These are phyloP conservation scores for Ectemnius cavifrons DNA, from an alignment of 2,888 invertebrate species.

Conservation along the genomic window DNA sequence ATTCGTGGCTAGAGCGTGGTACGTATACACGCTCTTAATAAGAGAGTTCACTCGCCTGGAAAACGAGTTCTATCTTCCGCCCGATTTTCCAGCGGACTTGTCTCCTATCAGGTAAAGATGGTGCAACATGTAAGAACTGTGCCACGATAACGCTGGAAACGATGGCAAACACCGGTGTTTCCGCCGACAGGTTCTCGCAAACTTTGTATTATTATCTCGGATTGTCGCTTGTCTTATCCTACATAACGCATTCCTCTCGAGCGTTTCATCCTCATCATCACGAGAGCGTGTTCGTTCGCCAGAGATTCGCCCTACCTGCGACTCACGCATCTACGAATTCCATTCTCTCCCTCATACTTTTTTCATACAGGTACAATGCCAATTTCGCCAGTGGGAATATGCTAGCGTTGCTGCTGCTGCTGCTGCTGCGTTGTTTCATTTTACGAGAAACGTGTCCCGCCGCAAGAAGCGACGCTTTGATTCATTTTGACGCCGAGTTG, in stretches of 20 bases:
- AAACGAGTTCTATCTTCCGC: conserved; percentile 37
- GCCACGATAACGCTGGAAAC: conserved; percentile 40
- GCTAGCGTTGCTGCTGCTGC: no score
- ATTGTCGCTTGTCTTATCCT: neutral
- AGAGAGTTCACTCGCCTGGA: conserved; percentile 22
- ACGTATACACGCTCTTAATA: no score
- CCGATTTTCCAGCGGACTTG: conserved; percentile 22
- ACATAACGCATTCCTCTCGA: neutral
- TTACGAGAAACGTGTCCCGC: no score
- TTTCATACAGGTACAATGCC: no score
- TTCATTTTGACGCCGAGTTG: neutral
- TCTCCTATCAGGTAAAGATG: conserved; percentile 12
- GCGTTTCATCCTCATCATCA: no score
- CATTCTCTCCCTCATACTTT: no score
- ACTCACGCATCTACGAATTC: no score
- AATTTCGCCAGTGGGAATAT: no score
- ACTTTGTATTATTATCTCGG: conserved; percentile 4
- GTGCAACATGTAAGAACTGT: conserved; percentile 37
- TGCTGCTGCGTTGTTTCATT: no score
- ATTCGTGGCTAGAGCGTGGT: no score
- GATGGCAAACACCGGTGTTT: conserved; percentile 23
- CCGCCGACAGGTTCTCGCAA: conserved; percentile 17
- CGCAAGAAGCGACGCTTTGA: neutral
- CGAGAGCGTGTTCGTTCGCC: no score
- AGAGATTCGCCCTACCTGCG: neutral